Evolutionary conservation across 1,140 invertebrate species (phyloP), one percentile per base, ranked within the genome.

Genomic region (Calephelis virginiensis): DNA sequence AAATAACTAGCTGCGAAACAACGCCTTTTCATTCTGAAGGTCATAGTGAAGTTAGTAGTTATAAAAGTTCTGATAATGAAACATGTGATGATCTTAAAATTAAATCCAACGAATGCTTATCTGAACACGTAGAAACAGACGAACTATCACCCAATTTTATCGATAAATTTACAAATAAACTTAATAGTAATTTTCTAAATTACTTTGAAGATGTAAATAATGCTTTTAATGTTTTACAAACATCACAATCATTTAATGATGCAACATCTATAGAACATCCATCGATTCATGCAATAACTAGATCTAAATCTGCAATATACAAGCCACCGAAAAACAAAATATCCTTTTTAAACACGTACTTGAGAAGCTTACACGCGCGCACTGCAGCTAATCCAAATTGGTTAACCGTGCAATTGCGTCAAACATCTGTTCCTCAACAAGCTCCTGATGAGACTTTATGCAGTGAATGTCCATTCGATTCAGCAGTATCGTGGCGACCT

Each of bases 41-140:
- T 11, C 63, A 77, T 12, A 92, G 88, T 74, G 90, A 91, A 80
- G 71, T 83, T 61, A 92, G 91, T 70, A 92, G 90, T 76, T 90
- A 89, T 73, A 92, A 92, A 81, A 92, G 91, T 82, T 91, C 91
- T 40, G 91, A 92, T 70, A 89, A 92, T 68, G 91, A 92, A 76
- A 91, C 82, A 64, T 82, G 66, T 53, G 83, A 84, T 45, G 77
- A 79, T 70, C 75, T 66, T 43, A 65, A 66, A 66, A 68, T 62
- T 71, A 69, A 63, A 70, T 65, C 49, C 60, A 68, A 72, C 38
- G 63, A 53, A 43, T 50, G 8, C 13, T 40, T 40, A 40, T 38
- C 37, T 64, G 49, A 64, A 64, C 14, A 5, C 10, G 28, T 17
- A 53, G 9, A 53, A 10, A 6, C 50, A 28, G 50, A 53, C 17